Conservation (phyloP, 2,888 invertebrate species). For the Pandemis cinnamomeana region DNA sequence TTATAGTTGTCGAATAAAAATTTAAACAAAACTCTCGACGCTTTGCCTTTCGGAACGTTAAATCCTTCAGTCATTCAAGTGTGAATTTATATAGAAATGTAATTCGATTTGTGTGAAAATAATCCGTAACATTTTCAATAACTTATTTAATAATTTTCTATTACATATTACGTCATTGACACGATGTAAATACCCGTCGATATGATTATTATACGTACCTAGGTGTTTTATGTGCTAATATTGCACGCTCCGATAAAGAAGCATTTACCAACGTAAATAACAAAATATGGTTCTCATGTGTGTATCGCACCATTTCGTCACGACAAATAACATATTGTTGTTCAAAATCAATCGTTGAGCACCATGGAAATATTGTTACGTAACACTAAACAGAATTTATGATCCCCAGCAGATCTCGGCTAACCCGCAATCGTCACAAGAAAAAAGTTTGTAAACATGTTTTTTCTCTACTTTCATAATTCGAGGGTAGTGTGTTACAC, state of each 20-base stretch:
- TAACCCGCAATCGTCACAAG: constrained; percentile 55
- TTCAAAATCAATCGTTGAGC: constrained; percentile 61
- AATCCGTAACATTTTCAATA: constrained; percentile 41
- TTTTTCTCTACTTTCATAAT: constrained; percentile 69
- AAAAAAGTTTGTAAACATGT: constrained; percentile 80
- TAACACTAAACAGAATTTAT: constrained; percentile 73
- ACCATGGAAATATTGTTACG: constrained; percentile 52
- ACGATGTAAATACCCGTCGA: background rate
- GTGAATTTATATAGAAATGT: background rate
- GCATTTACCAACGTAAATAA: constrained; percentile 1
- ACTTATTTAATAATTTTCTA: constrained; percentile 1
- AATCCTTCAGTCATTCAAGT: background rate
- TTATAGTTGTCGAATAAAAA: constrained; percentile 64
- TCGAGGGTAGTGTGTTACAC: constrained; percentile 62
- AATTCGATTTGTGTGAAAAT: background rate
- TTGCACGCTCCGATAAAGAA: constrained; percentile 14
- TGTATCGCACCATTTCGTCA: constrained; percentile 35
- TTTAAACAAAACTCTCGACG: constrained; percentile 58
- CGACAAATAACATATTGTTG: constrained; percentile 50
- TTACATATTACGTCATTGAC: background rate
- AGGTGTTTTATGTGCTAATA: background rate
- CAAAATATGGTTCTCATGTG: background rate
- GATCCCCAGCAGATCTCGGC: constrained; percentile 59
- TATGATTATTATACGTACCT: background rate
- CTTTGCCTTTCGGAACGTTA: constrained; percentile 53